These are phyloP conservation scores for Drosophila kikkawai DNA, from an alignment of 1,140 invertebrate genomes.

Conservation along the genomic window DNA sequence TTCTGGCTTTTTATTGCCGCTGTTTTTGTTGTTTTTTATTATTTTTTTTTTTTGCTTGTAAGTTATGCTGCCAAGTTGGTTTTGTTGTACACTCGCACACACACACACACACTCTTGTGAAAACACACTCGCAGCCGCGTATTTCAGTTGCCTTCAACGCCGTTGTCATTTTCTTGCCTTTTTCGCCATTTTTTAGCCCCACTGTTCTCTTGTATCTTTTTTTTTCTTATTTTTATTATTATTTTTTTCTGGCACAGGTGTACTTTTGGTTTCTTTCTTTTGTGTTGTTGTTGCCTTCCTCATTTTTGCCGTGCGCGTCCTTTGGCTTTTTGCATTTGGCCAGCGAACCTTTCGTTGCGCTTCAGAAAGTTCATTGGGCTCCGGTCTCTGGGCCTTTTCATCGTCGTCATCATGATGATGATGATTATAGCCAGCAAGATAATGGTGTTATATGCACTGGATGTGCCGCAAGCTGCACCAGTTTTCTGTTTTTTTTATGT, in stretches of 20 bases:
- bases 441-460: conserved; percentile 36
- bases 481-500: conserved; percentile 27
- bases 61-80: conserved; percentile 71
- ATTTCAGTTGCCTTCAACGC: conserved; percentile 60
- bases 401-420: background rate
- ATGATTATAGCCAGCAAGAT: conserved; percentile 19
- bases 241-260: conserved; percentile 74
- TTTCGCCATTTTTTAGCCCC: conserved; percentile 71
- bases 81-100: conserved; percentile 64
- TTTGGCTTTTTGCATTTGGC: conserved; percentile 65
- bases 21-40: conserved; percentile 26
- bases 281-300: conserved; percentile 2
- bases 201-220: conserved; percentile 45
- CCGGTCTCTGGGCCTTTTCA: conserved; percentile 33
- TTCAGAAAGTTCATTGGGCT: conserved; percentile 80
- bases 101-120: conserved; percentile 26
- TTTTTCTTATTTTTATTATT: conserved; percentile 48
- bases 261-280: conserved; percentile 65
- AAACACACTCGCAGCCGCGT: conserved; percentile 52
- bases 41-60: conserved; percentile 55
- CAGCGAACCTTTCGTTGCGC: conserved; percentile 77
- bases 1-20: conserved; percentile 76
- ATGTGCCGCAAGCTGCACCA: conserved; percentile 43
- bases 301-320: conserved; percentile 59
- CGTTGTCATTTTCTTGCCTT: conserved; percentile 79